phyloP scores from a whole-genome alignment of 2,888 invertebrate species.

The Macrostomum cliftonense region DNA sequence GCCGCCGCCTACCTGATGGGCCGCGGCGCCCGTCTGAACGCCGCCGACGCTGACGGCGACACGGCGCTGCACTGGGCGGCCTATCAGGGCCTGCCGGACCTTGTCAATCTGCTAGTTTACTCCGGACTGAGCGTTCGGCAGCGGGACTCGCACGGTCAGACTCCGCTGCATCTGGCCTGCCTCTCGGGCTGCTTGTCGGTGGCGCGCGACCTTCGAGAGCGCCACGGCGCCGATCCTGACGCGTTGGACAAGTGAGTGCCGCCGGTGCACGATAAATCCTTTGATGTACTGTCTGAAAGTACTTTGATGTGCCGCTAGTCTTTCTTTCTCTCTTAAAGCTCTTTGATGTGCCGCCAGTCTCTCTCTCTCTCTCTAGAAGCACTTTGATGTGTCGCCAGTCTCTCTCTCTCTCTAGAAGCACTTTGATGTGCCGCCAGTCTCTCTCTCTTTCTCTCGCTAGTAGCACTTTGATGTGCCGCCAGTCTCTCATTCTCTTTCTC shows the following conservation, averaged over 20 bases:
- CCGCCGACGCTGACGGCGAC: slow-evolving; percentile 64
- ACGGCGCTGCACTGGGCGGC: slow-evolving; percentile 83
- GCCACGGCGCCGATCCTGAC: neutral
- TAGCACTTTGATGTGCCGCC: too few relatives aligned
- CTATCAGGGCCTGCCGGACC: slow-evolving; percentile 60
- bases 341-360: too few relatives aligned
- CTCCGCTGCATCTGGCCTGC: slow-evolving; percentile 70
- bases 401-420: too few relatives aligned
- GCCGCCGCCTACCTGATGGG: slow-evolving; percentile 72
- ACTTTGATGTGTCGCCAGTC: too few relatives aligned
- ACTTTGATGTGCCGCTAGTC: too few relatives aligned
- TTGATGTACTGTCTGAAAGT: too few relatives aligned
- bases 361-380: too few relatives aligned
- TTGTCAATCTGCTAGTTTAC: slow-evolving; percentile 67
- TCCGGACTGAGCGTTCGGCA: slow-evolving; percentile 73
- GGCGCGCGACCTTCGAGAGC: slow-evolving; percentile 55
- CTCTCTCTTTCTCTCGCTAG: too few relatives aligned
- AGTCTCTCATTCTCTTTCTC: too few relatives aligned
- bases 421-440: too few relatives aligned
- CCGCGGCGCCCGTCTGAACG: slow-evolving; percentile 45
- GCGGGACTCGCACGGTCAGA: slow-evolving; percentile 75
- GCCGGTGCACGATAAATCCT: too few relatives aligned
- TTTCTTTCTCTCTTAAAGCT: too few relatives aligned
- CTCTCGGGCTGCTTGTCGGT: slow-evolving; percentile 67
- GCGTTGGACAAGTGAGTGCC: neutral